Conservation (phyloP, 2,888 invertebrate species). For the Oscheius myriophilus region DNA sequence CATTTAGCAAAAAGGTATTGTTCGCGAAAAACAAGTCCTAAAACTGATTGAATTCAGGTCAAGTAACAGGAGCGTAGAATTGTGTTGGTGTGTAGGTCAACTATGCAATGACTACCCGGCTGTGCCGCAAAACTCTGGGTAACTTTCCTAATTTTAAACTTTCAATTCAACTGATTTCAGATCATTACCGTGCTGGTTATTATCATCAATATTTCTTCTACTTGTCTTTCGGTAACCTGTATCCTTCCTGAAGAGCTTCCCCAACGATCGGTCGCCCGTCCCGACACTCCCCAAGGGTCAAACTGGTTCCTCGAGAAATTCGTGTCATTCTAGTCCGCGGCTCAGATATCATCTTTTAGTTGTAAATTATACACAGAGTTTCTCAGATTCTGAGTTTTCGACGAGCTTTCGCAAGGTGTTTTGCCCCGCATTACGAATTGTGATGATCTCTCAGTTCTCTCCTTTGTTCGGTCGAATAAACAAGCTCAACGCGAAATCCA, state of each 20-base stretch:
- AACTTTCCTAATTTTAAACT: not conserved
- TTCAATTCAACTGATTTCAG: not conserved
- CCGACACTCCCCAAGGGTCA: too few relatives aligned
- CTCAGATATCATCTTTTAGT: slow-evolving; percentile 1
- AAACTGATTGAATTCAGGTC: slow-evolving; percentile 6
- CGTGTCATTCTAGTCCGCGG: slow-evolving; percentile 22
- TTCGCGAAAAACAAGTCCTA: not conserved
- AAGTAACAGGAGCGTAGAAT: slow-evolving; percentile 63
- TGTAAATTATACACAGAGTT: slow-evolving; percentile 3
- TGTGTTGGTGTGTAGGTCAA: slow-evolving; percentile 67
- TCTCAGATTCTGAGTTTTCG: not conserved
- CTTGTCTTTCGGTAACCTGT: slow-evolving; percentile 26
- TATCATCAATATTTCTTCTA: slow-evolving; percentile 19
- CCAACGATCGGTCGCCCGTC: slow-evolving; percentile 10
- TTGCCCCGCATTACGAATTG: slow-evolving; percentile 15
- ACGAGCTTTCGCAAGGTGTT: slow-evolving; percentile 24
- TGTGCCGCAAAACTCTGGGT: slow-evolving; percentile 46
- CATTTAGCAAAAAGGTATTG: slow-evolving; percentile 54
- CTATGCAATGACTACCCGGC: slow-evolving; percentile 68
- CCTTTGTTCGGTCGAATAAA: slow-evolving; percentile 9
- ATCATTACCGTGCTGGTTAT: slow-evolving; percentile 14
- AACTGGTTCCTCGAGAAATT: slow-evolving; percentile 11
- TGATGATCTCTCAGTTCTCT: slow-evolving; percentile 21
- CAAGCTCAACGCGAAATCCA: too few relatives aligned
- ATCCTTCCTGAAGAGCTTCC: slow-evolving; percentile 20